Percentiles rank a stretch among this genome's conserved stretches.
phyloP scores from a whole-genome alignment of 2,888 invertebrate genomes.

The Sepioteuthis lessoniana region DNA sequence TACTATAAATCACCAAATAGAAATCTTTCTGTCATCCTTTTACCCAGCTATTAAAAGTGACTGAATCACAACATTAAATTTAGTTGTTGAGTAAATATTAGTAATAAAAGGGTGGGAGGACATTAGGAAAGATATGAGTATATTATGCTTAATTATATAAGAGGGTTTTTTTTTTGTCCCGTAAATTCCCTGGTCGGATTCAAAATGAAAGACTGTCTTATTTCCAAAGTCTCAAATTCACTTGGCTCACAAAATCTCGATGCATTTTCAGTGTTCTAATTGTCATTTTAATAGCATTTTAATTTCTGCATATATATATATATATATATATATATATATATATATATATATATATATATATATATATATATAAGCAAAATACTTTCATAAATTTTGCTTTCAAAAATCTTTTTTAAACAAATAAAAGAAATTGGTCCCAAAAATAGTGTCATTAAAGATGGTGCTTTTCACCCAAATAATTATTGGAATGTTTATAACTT shows the following conservation, averaged over 20 bases:
- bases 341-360: too few species aligned
- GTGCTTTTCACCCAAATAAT: neutral
- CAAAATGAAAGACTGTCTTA: neutral
- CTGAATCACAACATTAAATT: neutral
- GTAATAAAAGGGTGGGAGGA: neutral
- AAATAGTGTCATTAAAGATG: neutral
- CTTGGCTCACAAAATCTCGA: neutral
- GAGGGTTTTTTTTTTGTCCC: neutral
- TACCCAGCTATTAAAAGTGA: neutral
- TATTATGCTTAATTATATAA: neutral
- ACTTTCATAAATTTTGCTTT: too few species aligned
- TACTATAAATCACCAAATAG: neutral
- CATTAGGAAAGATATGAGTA: neutral
- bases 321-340: too few species aligned
- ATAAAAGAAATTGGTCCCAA: neutral
- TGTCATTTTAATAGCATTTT: neutral
- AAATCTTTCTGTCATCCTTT: neutral
- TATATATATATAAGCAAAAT: too few species aligned
- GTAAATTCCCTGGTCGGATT: neutral
- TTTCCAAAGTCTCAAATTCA: neutral
- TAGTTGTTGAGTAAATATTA: neutral
- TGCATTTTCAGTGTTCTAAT: neutral
- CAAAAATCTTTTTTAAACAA: too few species aligned
- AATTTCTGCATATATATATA: too few species aligned
- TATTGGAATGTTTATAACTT: neutral